Evolutionary conservation across 2,888 invertebrate species (phyloP).

Genomic region (Ethmia dodecea): DNA sequence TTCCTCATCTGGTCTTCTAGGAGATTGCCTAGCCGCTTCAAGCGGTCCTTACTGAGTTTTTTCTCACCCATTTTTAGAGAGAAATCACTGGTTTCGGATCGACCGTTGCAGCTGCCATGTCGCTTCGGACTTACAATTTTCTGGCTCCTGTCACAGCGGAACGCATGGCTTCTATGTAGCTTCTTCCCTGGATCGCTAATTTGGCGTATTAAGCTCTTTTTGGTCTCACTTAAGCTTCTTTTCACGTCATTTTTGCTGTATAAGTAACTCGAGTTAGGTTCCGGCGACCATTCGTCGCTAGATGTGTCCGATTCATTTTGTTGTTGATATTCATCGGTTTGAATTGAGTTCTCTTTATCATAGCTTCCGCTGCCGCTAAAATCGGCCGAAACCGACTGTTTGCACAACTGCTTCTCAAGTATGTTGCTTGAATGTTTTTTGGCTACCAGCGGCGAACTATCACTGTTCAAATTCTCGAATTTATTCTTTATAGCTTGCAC

Average conservation of each 20-base stretch:
- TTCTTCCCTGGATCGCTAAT: slow-evolving; percentile 73
- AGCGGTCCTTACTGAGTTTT: slow-evolving; percentile 55
- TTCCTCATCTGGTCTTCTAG: slow-evolving; percentile 66
- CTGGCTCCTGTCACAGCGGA: slow-evolving; percentile 72
- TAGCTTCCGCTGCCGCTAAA: not conserved
- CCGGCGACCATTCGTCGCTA: slow-evolving; percentile 30
- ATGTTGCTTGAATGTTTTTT: slow-evolving; percentile 24
- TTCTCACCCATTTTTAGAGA: slow-evolving; percentile 53
- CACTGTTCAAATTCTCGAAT: slow-evolving; percentile 74
- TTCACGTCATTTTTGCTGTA: slow-evolving; percentile 53
- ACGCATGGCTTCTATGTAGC: slow-evolving; percentile 78
- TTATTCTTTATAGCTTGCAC: slow-evolving; percentile 81
- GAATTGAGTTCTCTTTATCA: slow-evolving; percentile 6
- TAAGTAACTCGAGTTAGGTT: slow-evolving; percentile 59
- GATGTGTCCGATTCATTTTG: slow-evolving; percentile 29
- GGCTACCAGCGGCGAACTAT: slow-evolving; percentile 22
- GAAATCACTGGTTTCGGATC: slow-evolving; percentile 55
- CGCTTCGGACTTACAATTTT: slow-evolving; percentile 52
- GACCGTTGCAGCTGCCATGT: slow-evolving; percentile 56
- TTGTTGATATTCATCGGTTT: slow-evolving; percentile 18
- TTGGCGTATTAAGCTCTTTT: slow-evolving; percentile 56
- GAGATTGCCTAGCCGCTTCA: slow-evolving; percentile 56
- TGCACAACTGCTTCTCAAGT: slow-evolving; percentile 12
- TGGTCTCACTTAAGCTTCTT: slow-evolving; percentile 41
- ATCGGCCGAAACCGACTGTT: not conserved